A percentile compares a stretch with the other conserved stretches of the same genome.
phyloP scores from a whole-genome alignment of 2,888 invertebrate species.

The Agrochola macilenta region DNA sequence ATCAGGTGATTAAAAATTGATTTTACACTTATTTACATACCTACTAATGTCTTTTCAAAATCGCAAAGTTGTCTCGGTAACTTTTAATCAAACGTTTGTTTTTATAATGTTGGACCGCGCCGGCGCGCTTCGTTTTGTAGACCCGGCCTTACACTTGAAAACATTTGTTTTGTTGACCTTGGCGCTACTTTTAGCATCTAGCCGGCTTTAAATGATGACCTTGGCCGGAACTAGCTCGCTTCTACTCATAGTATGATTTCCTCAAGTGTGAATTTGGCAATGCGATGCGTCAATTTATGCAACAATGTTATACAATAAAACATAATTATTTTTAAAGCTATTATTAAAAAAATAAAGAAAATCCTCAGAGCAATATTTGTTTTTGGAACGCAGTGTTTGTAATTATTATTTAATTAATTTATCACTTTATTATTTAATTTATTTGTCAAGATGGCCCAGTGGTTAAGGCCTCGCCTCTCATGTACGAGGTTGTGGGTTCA shows the following conservation, averaged over 20 bases:
- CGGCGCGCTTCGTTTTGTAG: not conserved
- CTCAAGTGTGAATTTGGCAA: not conserved
- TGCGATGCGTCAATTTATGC: not conserved
- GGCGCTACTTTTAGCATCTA: constrained; percentile 3
- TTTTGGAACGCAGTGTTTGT: not conserved
- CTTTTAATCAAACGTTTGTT: not conserved
- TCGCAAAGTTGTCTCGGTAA: not conserved
- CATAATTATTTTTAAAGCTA: too few species aligned
- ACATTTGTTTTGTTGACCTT: constrained; percentile 4
- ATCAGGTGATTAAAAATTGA: too few species aligned
- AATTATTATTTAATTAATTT: not conserved
- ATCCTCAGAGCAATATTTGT: not conserved
- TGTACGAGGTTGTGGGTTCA: too few species aligned
- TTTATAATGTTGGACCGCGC: not conserved
- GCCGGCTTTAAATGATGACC: constrained; percentile 11
- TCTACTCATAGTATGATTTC: not conserved
- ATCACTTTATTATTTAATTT: too few species aligned
- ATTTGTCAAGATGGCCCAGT: too few species aligned
- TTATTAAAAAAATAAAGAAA: not conserved
- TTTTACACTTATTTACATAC: too few species aligned
- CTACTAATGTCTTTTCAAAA: not conserved
- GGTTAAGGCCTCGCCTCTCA: too few species aligned
- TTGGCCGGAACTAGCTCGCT: not conserved
- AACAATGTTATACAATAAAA: not conserved
- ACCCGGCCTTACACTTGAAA: constrained; percentile 17